Evolutionary conservation across 2,113 vertebrate genomes (phyloP).

Genomic region (Siniperca knerii): DNA sequence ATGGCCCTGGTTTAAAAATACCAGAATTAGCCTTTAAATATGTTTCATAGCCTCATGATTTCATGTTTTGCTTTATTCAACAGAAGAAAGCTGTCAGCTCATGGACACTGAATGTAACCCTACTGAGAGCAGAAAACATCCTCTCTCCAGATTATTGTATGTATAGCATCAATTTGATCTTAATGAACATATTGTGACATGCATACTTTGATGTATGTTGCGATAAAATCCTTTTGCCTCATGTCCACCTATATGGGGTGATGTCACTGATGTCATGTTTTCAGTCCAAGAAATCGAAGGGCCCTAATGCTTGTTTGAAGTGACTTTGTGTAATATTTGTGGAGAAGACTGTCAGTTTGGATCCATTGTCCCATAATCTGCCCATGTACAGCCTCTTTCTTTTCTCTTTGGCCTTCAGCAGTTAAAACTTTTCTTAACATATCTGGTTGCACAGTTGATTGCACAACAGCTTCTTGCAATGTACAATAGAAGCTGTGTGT

Average conservation of each 20-base stretch:
- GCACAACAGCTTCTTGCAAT: too few relatives aligned
- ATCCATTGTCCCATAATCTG: too few relatives aligned
- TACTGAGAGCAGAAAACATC: slow-evolving; percentile 36
- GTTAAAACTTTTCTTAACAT: too few relatives aligned
- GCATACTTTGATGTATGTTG: background rate
- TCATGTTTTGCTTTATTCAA: background rate
- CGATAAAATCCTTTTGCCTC: background rate
- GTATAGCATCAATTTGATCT: background rate
- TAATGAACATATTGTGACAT: background rate
- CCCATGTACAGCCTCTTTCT: too few relatives aligned
- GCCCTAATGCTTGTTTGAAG: background rate
- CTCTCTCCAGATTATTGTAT: slow-evolving; percentile 10
- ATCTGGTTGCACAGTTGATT: too few relatives aligned
- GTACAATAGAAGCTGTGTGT: too few relatives aligned
- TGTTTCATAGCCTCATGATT: background rate
- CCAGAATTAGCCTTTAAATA: too few relatives aligned
- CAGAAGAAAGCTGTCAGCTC: background rate
- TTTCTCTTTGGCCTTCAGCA: too few relatives aligned
- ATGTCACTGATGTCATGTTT: background rate
- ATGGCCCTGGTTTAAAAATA: too few relatives aligned
- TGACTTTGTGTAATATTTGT: too few relatives aligned
- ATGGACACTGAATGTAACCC: slow-evolving; percentile 19
- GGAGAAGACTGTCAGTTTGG: too few relatives aligned
- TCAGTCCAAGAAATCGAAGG: background rate
- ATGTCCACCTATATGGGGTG: background rate